Evolutionary conservation across 2,797 vertebrate genomes (phyloP).

Genomic region (Helarctos malayanus): DNA sequence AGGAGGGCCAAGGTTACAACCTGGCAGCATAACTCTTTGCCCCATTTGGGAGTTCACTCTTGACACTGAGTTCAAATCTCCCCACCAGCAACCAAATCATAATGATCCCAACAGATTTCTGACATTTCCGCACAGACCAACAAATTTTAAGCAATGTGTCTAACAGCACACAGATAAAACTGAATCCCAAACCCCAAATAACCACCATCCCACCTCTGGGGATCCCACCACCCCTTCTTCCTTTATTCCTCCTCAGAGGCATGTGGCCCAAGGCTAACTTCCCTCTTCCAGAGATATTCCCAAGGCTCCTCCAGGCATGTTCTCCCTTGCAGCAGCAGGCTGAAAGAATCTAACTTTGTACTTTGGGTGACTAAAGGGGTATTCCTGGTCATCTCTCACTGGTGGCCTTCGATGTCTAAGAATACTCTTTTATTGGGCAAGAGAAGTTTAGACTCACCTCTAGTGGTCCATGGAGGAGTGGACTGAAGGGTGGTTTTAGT

Average conservation of each 20-base stretch:
- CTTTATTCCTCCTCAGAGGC: neutral
- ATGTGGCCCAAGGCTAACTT: neutral
- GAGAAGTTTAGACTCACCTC: neutral
- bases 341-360: neutral
- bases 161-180: neutral
- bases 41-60: neutral
- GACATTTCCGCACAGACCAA: neutral
- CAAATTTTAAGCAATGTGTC: neutral
- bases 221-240: neutral
- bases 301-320: neutral
- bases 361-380: neutral
- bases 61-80: neutral
- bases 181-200: neutral
- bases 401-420: neutral
- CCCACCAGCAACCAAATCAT: neutral
- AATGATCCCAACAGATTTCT: neutral
- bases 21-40: neutral
- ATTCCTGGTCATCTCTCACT: neutral
- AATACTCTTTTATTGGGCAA: neutral
- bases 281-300: neutral
- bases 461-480: neutral
- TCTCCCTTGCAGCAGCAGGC: neutral
- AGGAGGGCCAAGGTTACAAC: neutral
- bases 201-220: neutral
- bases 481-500: neutral